Conservation (phyloP, 64 coral and sea anemone species). For the Montipora capricornis region DNA sequence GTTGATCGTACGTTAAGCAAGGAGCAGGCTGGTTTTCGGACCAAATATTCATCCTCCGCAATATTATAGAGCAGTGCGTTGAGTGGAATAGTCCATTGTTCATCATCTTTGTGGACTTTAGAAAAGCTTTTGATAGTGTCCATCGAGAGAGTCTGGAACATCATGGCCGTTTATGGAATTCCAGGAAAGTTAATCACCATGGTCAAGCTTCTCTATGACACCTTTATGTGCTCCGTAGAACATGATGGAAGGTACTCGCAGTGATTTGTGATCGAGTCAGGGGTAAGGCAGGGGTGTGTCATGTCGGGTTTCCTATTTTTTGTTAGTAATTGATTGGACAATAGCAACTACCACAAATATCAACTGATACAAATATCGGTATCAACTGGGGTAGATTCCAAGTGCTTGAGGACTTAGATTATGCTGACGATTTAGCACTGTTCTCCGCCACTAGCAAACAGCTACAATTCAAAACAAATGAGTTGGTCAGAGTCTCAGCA, state of each 20-base stretch:
- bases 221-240: conserved; percentile 14
- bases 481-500: background rate
- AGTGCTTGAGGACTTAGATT: background rate
- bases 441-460: background rate
- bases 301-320: background rate
- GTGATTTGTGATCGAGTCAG: conserved; percentile 36
- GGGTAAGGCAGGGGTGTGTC: conserved; percentile 8
- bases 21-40: conserved; percentile 42
- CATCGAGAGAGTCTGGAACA: background rate
- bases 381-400: conserved; percentile 14
- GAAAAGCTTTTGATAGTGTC: conserved; percentile 20
- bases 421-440: background rate
- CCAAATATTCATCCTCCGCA: conserved; percentile 32
- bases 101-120: conserved; percentile 53
- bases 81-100: conserved; percentile 35
- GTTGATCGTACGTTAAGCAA: background rate
- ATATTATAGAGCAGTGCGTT: conserved; percentile 48
- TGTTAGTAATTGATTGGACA: background rate
- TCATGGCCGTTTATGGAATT: conserved; percentile 2
- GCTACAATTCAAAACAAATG: background rate
- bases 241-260: conserved; percentile 11
- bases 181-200: background rate
- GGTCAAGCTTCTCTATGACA: background rate
- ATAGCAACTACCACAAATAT: background rate
- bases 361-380: background rate